Evolutionary conservation across 2,113 vertebrate genomes (phyloP).

Genomic region (Amblyopsis rosae): DNA sequence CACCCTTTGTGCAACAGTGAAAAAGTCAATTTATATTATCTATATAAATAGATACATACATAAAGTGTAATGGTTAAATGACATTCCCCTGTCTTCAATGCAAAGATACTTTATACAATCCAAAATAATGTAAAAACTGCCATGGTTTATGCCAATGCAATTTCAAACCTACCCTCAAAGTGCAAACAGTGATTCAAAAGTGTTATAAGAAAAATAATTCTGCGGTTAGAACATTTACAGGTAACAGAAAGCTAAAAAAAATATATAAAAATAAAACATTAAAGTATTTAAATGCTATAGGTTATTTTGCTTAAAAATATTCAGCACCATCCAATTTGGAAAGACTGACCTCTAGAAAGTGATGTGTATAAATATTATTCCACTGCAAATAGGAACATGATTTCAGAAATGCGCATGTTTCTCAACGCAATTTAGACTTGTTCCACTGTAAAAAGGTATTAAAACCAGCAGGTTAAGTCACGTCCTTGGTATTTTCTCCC

Average conservation of each 20-base stretch:
- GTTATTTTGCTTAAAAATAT: slow-evolving; percentile 11
- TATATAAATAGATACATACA: slow-evolving; percentile 11
- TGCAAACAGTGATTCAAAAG: slow-evolving; percentile 49
- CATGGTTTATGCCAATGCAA: slow-evolving; percentile 21
- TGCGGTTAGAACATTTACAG: slow-evolving; percentile 16
- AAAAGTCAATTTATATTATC: not conserved
- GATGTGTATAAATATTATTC: slow-evolving; percentile 46
- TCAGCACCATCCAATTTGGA: slow-evolving; percentile 43
- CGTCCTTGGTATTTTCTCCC: too few species aligned
- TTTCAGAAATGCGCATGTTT: slow-evolving; percentile 6
- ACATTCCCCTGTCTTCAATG: not conserved
- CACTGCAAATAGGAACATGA: slow-evolving; percentile 28
- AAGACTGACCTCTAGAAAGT: slow-evolving; percentile 33
- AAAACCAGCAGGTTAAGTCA: too few species aligned
- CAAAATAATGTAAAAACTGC: not conserved
- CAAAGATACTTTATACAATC: not conserved
- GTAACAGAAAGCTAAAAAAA: not conserved
- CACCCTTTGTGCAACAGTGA: slow-evolving; percentile 13
- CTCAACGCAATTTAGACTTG: not conserved
- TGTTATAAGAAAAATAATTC: slow-evolving; percentile 3
- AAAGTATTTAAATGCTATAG: slow-evolving; percentile 22
- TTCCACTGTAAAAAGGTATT: too few species aligned
- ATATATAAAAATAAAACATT: too few species aligned
- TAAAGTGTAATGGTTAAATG: not conserved
- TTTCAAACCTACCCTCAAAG: slow-evolving; percentile 50